Base-by-base conservation (phyloP, 2,113 vertebrate species). In the Anguilla japonica region DNA sequence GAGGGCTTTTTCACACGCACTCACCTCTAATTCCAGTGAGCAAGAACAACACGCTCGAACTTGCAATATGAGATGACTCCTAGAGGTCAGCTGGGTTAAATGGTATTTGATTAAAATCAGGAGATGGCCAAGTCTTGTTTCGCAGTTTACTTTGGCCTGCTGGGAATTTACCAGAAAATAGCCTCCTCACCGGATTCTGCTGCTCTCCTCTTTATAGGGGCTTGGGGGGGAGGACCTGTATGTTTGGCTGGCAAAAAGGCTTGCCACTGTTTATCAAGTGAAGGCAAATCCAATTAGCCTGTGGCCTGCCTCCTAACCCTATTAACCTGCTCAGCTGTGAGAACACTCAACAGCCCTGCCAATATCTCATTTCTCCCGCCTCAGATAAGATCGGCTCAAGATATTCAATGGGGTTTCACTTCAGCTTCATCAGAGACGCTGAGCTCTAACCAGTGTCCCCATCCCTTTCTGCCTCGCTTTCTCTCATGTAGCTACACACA, bases 231-330 rank as follows among this genome's bases (percentile, higher is more conserved):
- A 93, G 88, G 84, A 91, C 93, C 86, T 94, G 94, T 95, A 88
- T 92, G 94, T 95, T 95, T 92, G 91, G 86, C 93, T 95, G 93
- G 95, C 94, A 95, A 87, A 67, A 94, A 92, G 92, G 92, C 95
- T 96, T 95, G 94, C 95, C 95, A 94, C 95, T 97, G 97, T 98
- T 97, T 97, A 97, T 97, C 96, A 97, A 97, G 95, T 95, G 95
- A 93, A 94, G 93, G 96, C 96, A 98, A 98, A 99, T 98, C 97
- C 97, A 98, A 98, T 99, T 98, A 99, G 97, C 96, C 93, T 91
- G 95, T 93, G 96, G 97, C 96, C 97, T 95, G 94, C 96, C 97
- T 97, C 96, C 96, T 96, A 95, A 97, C 97, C 97, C 96, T 97
- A 97, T 97, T 97, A 98, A 97, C 97, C 97, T 95, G 97, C 97